Conservation (phyloP, 1,140 invertebrate genomes). For the Atopsyche davidsoni region DNA sequence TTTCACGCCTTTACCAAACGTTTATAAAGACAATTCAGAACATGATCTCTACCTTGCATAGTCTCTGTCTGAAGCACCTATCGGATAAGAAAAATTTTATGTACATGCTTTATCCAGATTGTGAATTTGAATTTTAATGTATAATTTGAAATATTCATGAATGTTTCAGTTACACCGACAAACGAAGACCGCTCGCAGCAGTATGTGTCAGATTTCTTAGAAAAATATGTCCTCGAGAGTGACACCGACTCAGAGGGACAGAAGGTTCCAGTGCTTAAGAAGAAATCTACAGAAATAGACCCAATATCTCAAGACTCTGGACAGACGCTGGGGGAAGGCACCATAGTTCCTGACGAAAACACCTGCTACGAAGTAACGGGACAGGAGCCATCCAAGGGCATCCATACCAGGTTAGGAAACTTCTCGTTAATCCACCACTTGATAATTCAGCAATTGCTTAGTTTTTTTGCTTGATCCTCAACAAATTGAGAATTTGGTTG, state of each 20-base stretch:
- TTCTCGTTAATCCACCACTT: no score
- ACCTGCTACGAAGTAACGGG: constrained; percentile 9
- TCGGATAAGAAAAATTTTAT: no score
- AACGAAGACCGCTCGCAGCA: constrained; percentile 50
- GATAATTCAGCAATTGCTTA: no score
- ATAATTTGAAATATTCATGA: constrained; percentile 6
- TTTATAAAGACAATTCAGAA: no score
- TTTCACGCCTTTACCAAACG: no score
- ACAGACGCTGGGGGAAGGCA: constrained; percentile 11
- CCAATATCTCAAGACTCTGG: constrained; percentile 13
- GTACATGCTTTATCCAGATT: no score
- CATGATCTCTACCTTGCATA: not conserved
- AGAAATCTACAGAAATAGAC: constrained; percentile 17
- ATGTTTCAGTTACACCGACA: constrained; percentile 33
- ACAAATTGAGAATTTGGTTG: no score
- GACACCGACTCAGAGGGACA: constrained; percentile 58
- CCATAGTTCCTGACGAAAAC: constrained; percentile 15
- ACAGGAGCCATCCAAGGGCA: constrained; percentile 17
- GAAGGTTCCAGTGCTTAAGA: constrained; percentile 43
- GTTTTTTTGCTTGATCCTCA: no score
- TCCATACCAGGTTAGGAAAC: constrained; percentile 28
- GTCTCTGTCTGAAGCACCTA: not conserved
- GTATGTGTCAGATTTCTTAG: constrained; percentile 58
- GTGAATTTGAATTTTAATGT: no score
- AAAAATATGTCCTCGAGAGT: constrained; percentile 61